Percentiles rank a stretch among this genome's conserved stretches.
Evolutionary conservation across 2,797 vertebrate genomes (phyloP).

Genomic region (Eupleurogrammus muticus): DNA sequence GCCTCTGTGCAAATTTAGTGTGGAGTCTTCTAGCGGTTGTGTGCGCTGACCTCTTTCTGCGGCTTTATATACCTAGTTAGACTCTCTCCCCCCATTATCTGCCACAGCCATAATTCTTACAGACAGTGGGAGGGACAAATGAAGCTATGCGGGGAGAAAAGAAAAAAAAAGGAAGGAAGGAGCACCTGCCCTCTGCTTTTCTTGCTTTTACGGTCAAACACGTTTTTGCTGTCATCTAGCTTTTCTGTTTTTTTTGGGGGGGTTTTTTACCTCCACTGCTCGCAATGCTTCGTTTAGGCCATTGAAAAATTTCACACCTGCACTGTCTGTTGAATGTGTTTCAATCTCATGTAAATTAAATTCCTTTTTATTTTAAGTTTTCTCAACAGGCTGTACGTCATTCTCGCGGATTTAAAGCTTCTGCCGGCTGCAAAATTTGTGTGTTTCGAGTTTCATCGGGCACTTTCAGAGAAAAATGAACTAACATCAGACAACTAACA

Average conservation of each 20-base stretch:
- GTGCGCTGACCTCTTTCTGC: slow-evolving; percentile 78
- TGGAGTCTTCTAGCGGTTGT: slow-evolving; percentile 68
- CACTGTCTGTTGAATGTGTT: background rate
- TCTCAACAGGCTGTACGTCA: background rate
- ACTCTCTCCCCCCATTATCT: slow-evolving; percentile 39
- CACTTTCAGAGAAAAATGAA: background rate
- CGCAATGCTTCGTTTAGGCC: slow-evolving; percentile 4
- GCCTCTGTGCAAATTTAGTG: slow-evolving; percentile 64
- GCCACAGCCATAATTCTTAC: slow-evolving; percentile 37
- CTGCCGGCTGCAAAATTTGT: background rate
- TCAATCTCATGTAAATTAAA: background rate
- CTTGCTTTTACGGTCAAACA: slow-evolving; percentile 30
- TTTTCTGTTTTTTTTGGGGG: no score
- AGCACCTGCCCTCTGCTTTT: slow-evolving; percentile 50
- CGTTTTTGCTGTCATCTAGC: slow-evolving; percentile 23
- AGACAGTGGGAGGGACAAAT: slow-evolving; percentile 39
- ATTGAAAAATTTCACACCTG: background rate
- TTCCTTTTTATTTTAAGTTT: no score
- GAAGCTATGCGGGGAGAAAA: slow-evolving; percentile 33
- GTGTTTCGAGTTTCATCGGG: background rate
- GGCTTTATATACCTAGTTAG: slow-evolving; percentile 62
- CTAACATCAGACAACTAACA: no score
- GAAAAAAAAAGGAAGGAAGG: no score
- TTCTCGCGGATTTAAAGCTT: background rate
- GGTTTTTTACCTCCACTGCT: background rate